Evolutionary conservation across 2,797 vertebrate genomes (phyloP).

Genomic region (Melanotaenia maccullochi): DNA sequence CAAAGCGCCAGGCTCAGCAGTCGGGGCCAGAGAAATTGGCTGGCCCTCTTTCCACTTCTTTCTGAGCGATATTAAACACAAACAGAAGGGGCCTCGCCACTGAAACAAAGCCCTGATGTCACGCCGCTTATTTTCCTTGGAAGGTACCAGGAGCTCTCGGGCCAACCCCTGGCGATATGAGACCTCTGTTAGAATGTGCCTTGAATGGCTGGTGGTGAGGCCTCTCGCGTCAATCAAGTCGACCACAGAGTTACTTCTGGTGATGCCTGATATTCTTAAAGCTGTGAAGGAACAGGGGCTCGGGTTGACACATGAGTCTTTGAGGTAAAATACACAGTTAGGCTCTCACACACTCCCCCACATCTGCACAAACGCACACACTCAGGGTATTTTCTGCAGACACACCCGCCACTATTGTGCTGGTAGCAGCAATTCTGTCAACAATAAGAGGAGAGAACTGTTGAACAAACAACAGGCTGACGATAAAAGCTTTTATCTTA

Average conservation of each 20-base stretch:
- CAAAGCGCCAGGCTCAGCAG: slow-evolving; percentile 59
- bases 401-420: slow-evolving; percentile 39
- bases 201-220: slow-evolving; percentile 77
- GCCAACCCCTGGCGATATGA: slow-evolving; percentile 87
- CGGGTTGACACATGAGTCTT: slow-evolving; percentile 44
- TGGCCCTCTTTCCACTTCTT: slow-evolving; percentile 69
- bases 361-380: slow-evolving; percentile 10
- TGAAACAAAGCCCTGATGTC: slow-evolving; percentile 92
- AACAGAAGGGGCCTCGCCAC: slow-evolving; percentile 89
- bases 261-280: slow-evolving; percentile 70
- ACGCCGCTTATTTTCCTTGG: slow-evolving; percentile 92
- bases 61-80: slow-evolving; percentile 88
- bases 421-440: slow-evolving; percentile 50
- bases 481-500: slow-evolving; percentile 50
- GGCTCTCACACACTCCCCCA: slow-evolving; percentile 28
- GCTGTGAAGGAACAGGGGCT: slow-evolving; percentile 47
- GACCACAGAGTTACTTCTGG: slow-evolving; percentile 68
- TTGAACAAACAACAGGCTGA: slow-evolving; percentile 61
- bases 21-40: slow-evolving; percentile 61
- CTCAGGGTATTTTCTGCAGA: slow-evolving; percentile 12
- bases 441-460: slow-evolving; percentile 41
- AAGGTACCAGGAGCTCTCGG: slow-evolving; percentile 82
- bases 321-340: slow-evolving; percentile 57
- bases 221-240: slow-evolving; percentile 73
- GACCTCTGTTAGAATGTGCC: slow-evolving; percentile 84